Evolutionary conservation across 1,140 invertebrate species (phyloP).

Genomic region (Diabrotica undecimpunctata): DNA sequence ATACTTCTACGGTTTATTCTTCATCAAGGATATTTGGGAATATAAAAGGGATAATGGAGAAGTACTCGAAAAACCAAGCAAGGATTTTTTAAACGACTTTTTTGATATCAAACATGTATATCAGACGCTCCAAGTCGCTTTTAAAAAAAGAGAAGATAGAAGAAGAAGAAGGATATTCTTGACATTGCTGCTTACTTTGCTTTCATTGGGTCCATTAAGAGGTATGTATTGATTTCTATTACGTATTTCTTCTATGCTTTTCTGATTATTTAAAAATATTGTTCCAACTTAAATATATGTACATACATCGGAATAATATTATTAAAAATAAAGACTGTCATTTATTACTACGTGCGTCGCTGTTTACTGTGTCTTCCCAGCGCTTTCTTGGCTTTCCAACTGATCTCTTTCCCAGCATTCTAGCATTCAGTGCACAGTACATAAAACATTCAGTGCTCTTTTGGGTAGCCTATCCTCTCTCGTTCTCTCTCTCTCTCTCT

Average conservation of each 20-base stretch:
- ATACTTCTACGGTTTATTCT: slow-evolving; percentile 37
- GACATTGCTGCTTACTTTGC: slow-evolving; percentile 40
- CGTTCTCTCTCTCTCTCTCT: too few species aligned
- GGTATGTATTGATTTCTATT: slow-evolving; percentile 37
- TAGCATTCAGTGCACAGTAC: too few species aligned
- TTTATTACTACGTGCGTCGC: too few species aligned
- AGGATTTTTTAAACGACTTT: slow-evolving; percentile 35
- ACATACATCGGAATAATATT: too few species aligned
- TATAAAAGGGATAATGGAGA: slow-evolving; percentile 12
- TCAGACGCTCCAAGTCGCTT: slow-evolving; percentile 37
- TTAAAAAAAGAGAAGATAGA: slow-evolving; percentile 33
- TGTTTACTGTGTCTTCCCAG: too few species aligned
- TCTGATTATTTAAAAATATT: not conserved
- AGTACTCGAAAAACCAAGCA: slow-evolving; percentile 16
- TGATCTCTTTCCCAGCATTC: too few species aligned
- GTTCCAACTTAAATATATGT: not conserved
- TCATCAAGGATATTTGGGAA: slow-evolving; percentile 33
- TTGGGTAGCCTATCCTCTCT: too few species aligned
- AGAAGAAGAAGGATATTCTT: slow-evolving; percentile 33
- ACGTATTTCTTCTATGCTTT: too few species aligned
- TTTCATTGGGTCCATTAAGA: slow-evolving; percentile 42
- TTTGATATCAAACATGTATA: slow-evolving; percentile 36
- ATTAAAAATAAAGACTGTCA: too few species aligned
- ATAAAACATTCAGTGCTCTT: too few species aligned
- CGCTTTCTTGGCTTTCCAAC: too few species aligned